Conservation (phyloP, 2,113 vertebrate genomes). For the Corythaixoides concolor region DNA sequence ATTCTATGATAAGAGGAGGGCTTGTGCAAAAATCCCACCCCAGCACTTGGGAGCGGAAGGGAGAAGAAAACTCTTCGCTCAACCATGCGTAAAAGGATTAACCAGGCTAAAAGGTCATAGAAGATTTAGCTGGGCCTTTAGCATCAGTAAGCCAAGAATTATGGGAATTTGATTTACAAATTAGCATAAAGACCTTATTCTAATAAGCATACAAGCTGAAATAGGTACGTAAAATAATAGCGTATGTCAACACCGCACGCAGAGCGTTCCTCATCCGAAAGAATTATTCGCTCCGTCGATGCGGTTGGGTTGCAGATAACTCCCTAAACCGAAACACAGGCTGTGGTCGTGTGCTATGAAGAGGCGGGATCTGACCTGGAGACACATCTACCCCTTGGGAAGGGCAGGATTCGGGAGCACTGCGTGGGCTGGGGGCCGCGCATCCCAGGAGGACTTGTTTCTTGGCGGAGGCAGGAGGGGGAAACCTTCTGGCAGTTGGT, state of each 20-base stretch:
- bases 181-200: conserved; percentile 70
- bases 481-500: background rate
- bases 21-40: background rate
- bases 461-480: fast-evolving
- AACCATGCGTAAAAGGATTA: conserved; percentile 36
- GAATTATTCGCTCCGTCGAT: background rate
- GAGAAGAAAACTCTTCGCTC: background rate
- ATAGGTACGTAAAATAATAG: conserved; percentile 56
- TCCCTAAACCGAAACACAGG: background rate
- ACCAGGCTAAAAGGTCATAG: conserved; percentile 60
- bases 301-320: background rate
- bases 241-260: conserved; percentile 8
- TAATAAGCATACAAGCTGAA: conserved; percentile 39
- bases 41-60: background rate
- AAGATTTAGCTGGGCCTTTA: conserved; percentile 65
- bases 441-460: background rate
- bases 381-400: background rate
- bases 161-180: conserved; percentile 69
- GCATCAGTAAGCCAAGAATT: conserved; percentile 66
- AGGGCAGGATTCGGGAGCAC: background rate
- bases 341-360: fast-evolving
- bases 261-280: background rate
- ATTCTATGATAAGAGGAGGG: background rate
- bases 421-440: fast-evolving
- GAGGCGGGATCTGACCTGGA: background rate